A percentile compares a stretch with the other conserved stretches of the same genome.
Evolutionary conservation across 1,140 invertebrate genomes (phyloP).

Genomic region (Diploscapter pachys): DNA sequence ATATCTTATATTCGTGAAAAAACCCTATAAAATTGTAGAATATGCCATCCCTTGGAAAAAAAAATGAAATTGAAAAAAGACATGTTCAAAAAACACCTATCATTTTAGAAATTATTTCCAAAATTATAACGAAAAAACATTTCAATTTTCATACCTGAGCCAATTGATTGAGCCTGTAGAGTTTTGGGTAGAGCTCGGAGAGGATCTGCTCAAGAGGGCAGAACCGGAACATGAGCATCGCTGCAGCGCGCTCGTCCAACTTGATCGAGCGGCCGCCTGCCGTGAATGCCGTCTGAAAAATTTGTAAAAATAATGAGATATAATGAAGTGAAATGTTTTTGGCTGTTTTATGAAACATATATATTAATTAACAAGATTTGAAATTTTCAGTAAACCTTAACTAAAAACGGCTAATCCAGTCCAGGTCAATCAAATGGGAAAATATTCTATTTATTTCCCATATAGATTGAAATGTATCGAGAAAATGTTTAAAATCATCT

Average conservation of each 20-base stretch:
- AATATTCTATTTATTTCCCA: no score
- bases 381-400: no score
- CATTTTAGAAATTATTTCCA: neutral
- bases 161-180: constrained; percentile 79
- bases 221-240: constrained; percentile 89
- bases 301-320: neutral
- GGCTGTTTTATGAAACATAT: no score
- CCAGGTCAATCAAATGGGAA: no score
- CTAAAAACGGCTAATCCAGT: no score
- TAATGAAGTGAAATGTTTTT: constrained; percentile 6
- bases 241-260: constrained; percentile 84
- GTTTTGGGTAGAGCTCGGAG: constrained; percentile 82
- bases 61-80: constrained; percentile 6
- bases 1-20: no score
- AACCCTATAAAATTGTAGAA: no score
- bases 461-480: no score
- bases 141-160: constrained; percentile 63
- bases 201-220: constrained; percentile 77
- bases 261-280: constrained; percentile 73
- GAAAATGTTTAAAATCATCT: no score
- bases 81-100: constrained; percentile 6
- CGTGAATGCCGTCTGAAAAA: constrained; percentile 48
- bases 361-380: no score
- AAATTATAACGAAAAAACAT: constrained; percentile 42
- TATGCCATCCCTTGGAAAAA: constrained; percentile 18